phyloP scores from a whole-genome alignment of 1,140 invertebrate genomes.

The Drosophila sulfurigaster region DNA sequence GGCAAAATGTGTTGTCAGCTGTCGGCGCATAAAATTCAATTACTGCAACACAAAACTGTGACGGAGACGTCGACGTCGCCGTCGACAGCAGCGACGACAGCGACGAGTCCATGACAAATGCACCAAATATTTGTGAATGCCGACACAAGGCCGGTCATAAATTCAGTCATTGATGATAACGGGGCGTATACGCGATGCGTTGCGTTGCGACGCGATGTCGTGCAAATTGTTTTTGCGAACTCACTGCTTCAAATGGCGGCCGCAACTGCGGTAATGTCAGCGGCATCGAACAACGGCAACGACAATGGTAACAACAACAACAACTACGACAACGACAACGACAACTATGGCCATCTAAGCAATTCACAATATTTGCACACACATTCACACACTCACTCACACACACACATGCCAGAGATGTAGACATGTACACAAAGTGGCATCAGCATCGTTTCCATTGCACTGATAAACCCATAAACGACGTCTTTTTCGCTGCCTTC shows the following conservation, averaged over 20 bases:
- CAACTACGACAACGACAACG: neutral
- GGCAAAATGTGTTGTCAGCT: slow-evolving; percentile 38
- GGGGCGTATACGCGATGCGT: slow-evolving; percentile 64
- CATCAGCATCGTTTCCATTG: slow-evolving; percentile 54
- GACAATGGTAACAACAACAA: neutral
- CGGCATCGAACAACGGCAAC: slow-evolving; percentile 5
- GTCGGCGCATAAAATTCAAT: slow-evolving; percentile 64
- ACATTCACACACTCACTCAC: slow-evolving; percentile 4
- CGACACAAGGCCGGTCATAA: slow-evolving; percentile 58
- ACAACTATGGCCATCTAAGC: slow-evolving; percentile 23
- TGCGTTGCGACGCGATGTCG: slow-evolving; percentile 19
- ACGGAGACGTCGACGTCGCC: neutral
- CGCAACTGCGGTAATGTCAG: slow-evolving; percentile 11
- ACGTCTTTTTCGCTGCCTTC: slow-evolving; percentile 45
- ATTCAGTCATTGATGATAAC: slow-evolving; percentile 63
- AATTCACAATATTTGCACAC: slow-evolving; percentile 62
- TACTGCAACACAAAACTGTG: slow-evolving; percentile 32
- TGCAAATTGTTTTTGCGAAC: slow-evolving; percentile 43
- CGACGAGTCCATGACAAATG: slow-evolving; percentile 40
- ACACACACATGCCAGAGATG: slow-evolving; percentile 1
- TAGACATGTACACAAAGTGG: slow-evolving; percentile 32
- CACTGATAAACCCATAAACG: slow-evolving; percentile 65
- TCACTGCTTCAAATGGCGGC: slow-evolving; percentile 9
- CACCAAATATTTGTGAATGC: slow-evolving; percentile 50
- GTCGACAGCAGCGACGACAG: slow-evolving; percentile 12